Conservation (phyloP, 2,797 vertebrate species). For the Pelodytes ibericus region DNA sequence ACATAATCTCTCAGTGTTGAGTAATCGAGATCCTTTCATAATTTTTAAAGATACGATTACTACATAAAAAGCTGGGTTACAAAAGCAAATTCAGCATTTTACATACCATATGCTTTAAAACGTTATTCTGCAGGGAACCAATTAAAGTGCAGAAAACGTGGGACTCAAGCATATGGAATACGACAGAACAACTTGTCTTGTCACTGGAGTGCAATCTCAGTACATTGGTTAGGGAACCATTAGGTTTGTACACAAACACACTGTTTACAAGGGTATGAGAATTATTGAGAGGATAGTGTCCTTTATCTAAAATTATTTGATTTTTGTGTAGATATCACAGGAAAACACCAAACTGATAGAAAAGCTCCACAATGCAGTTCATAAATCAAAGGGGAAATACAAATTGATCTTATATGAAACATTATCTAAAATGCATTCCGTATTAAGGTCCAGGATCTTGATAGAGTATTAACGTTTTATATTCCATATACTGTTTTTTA, state of each 20-base stretch:
- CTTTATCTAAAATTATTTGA: not conserved
- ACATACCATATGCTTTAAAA: conserved; percentile 79
- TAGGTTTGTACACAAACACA: conserved; percentile 69
- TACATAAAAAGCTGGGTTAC: conserved; percentile 68
- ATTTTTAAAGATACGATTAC: conserved; percentile 66
- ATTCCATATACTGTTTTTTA: no score
- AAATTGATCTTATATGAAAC: not conserved
- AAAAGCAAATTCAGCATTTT: conserved; percentile 78
- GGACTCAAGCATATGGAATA: conserved; percentile 78
- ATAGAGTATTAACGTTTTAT: no score
- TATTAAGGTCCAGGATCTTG: no score
- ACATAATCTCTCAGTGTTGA: conserved; percentile 60
- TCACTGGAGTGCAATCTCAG: conserved; percentile 76
- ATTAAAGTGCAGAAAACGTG: conserved; percentile 80
- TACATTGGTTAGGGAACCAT: conserved; percentile 71
- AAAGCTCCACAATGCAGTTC: not conserved
- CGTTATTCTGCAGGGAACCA: conserved; percentile 81
- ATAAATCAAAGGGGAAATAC: not conserved
- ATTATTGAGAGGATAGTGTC: conserved; percentile 31
- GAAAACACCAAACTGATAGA: conserved; percentile 4
- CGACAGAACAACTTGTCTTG: conserved; percentile 80
- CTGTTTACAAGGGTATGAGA: conserved; percentile 51
- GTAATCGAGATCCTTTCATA: conserved; percentile 63
- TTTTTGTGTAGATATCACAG: conserved; percentile 13
- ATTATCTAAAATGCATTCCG: not conserved